Conservation (phyloP, 2,797 vertebrate species). For the Geotrypetes seraphini region DNA sequence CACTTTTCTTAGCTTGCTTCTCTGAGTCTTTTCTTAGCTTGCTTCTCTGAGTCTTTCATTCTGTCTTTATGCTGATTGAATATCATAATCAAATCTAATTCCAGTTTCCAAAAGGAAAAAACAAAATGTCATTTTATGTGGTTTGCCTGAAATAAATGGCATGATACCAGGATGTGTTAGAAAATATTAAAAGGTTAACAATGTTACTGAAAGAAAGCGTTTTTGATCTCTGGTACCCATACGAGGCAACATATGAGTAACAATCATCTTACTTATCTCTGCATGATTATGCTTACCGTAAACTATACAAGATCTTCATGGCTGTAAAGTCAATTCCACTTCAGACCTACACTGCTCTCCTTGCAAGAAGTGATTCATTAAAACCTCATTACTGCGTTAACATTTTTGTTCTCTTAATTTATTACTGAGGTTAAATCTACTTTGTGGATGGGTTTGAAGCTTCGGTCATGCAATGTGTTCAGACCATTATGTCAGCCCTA, state of each 20-base stretch:
- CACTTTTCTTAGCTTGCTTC: too few relatives aligned
- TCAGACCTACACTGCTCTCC: conserved; percentile 1
- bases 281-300: too few relatives aligned
- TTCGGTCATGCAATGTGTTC: fast-evolving
- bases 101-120: too few relatives aligned
- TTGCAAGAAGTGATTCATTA: background rate
- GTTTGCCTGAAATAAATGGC: background rate
- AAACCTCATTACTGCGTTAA: background rate
- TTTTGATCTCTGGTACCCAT: background rate
- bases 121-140: too few relatives aligned
- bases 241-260: background rate
- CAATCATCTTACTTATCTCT: background rate
- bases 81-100: too few relatives aligned
- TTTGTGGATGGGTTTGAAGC: background rate
- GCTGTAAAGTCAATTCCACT: background rate
- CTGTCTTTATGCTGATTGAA: too few relatives aligned
- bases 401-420: conserved; percentile 9
- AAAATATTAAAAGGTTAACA: background rate
- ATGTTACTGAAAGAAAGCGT: background rate
- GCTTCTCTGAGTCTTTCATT: too few relatives aligned
- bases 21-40: too few relatives aligned
- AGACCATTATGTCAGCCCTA: background rate
- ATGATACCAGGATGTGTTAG: background rate
- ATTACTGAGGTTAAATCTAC: background rate
- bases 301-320: background rate